Evolutionary conservation across 2,113 vertebrate species (phyloP), one percentile per base, ranked within the genome.

Genomic region (Xiphophorus couchianus): DNA sequence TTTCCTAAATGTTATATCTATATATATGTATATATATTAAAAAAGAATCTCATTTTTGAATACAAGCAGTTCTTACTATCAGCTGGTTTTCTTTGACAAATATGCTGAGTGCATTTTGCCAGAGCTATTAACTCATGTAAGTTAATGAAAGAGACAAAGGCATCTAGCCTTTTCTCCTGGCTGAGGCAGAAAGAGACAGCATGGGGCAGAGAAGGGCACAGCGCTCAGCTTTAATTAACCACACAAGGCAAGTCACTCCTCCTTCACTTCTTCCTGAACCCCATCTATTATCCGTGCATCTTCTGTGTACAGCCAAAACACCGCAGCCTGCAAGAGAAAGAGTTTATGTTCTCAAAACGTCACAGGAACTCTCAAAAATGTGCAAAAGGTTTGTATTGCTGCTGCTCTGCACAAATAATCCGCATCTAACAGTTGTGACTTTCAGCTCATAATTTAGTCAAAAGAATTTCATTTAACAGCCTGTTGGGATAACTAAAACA

Each of bases 191-290:
- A 77, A 67, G 58, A 76, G 39, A 60, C 69, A 76, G 71, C 39
- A 37, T 73, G 63, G 65, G 48, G 48, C 61, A 33, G 69, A 83
- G 73, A 90, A 90, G 78, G 76, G 71, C 82, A 87, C 58, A 76
- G 69, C 80, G 51, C 73, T 87, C 83, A 75, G 73, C 44, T 86
- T 71, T 83, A 87, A 89, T 84, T 83, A 88, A 71, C 80, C 74
- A 73, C 81, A 76, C 69, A 71, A 29, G 48, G 51, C n/a, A 66
- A 37, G 27, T 29, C 39, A 31, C 39, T 74, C 71, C 65, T 70
- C 62, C 2, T 28, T 22, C 61, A 60, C 33, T 15, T 66, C 66
- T 22, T 73, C 71, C 25, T 15, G 33, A 64, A 58, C 61, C 19
- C 48, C 30, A 37, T 14, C 44, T 48, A 33, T 12, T 62, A 44